These are phyloP conservation scores for Laticauda colubrina DNA, from an alignment of 2,113 vertebrate species.

Conservation along the genomic window DNA sequence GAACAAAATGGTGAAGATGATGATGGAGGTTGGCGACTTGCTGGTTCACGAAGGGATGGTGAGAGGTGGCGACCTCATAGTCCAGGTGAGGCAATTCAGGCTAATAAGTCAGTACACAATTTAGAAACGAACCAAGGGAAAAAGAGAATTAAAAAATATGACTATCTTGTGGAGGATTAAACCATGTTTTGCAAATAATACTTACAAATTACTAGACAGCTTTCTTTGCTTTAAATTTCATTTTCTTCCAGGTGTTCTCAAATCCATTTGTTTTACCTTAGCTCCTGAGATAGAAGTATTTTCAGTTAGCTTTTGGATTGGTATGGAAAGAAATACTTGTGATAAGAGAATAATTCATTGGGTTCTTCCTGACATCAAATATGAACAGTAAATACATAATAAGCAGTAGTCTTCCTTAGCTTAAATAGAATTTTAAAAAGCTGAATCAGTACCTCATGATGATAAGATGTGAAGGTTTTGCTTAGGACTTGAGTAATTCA, in stretches of 20 bases:
- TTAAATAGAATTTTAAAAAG: conserved; percentile 24
- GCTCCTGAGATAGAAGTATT: conserved; percentile 30
- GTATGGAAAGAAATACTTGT: conserved; percentile 44
- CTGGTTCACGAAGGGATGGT: conserved; percentile 82
- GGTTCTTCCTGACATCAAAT: conserved; percentile 43
- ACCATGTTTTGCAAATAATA: not conserved
- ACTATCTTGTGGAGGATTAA: not conserved
- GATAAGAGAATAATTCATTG: conserved; percentile 48
- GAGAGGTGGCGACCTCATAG: conserved; percentile 91
- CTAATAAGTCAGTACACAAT: not conserved
- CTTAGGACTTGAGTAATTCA: conserved; percentile 12
- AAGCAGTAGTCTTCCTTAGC: conserved; percentile 51
- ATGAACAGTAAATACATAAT: conserved; percentile 54
- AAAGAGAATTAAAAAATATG: not conserved
- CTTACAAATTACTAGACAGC: not conserved
- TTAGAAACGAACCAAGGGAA: not conserved
- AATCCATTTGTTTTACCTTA: conserved; percentile 41
- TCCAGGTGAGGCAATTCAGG: conserved; percentile 76
- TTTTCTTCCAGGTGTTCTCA: not conserved
- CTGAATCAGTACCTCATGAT: conserved; percentile 52
- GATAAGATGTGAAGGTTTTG: conserved; percentile 53
- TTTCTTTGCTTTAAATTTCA: not conserved
- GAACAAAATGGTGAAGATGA: conserved; percentile 95
- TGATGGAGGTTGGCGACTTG: conserved; percentile 86
- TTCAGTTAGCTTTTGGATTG: conserved; percentile 51